Evolutionary conservation across 2,113 vertebrate species (phyloP).

Genomic region (Limanda limanda): DNA sequence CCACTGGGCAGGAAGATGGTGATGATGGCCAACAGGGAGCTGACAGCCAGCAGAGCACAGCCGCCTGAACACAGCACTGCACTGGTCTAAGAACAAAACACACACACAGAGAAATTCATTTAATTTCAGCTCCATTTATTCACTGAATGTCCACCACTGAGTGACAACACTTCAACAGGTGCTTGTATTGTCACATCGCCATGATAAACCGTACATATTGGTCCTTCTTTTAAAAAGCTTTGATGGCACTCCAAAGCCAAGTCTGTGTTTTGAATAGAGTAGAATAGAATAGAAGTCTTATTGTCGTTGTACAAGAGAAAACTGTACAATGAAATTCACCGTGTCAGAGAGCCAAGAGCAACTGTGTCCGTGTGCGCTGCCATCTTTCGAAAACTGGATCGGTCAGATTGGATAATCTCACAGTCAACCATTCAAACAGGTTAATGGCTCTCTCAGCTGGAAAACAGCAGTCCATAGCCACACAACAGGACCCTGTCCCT

Average conservation of each 20-base stretch:
- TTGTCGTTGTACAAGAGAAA: too few relatives aligned
- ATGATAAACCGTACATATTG: slow-evolving; percentile 6
- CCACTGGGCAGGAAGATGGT: slow-evolving; percentile 91
- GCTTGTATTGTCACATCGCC: not conserved
- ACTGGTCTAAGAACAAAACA: slow-evolving; percentile 85
- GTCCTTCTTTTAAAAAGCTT: slow-evolving; percentile 10
- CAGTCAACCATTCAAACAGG: slow-evolving; percentile 40
- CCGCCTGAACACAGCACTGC: slow-evolving; percentile 91
- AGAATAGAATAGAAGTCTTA: not conserved
- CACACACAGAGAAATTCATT: slow-evolving; percentile 34
- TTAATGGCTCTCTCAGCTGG: slow-evolving; percentile 63
- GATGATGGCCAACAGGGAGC: slow-evolving; percentile 91
- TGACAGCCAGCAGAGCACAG: slow-evolving; percentile 90
- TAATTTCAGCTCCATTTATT: slow-evolving; percentile 9
- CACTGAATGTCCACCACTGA: not conserved
- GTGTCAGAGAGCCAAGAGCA: too few relatives aligned
- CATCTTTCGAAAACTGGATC: too few relatives aligned
- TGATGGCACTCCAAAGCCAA: not conserved
- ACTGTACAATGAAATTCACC: too few relatives aligned
- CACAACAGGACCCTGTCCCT: slow-evolving; percentile 45
- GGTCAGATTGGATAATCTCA: slow-evolving; percentile 31
- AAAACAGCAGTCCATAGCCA: slow-evolving; percentile 37
- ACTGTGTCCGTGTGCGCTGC: too few relatives aligned
- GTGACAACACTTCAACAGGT: not conserved
- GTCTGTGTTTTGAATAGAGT: slow-evolving; percentile 1